phyloP scores from a whole-genome alignment of 1,140 invertebrate genomes.

The Octopus sinensis region DNA sequence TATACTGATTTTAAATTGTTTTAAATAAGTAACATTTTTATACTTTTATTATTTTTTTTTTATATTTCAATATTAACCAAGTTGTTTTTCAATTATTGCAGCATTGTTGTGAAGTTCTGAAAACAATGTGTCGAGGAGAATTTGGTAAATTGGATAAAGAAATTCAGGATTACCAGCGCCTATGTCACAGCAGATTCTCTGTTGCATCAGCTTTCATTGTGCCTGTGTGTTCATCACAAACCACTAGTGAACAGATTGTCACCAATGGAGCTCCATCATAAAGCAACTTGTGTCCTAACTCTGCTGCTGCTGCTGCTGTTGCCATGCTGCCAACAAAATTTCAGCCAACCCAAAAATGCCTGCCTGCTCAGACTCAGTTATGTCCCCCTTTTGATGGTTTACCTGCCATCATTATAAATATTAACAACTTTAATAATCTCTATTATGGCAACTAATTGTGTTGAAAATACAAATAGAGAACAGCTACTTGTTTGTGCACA shows the following conservation, averaged over 20 bases:
- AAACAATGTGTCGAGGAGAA: slow-evolving; percentile 72
- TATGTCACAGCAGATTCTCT: slow-evolving; percentile 72
- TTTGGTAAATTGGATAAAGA: slow-evolving; percentile 72
- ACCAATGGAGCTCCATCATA: slow-evolving; percentile 41
- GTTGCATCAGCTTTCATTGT: slow-evolving; percentile 55
- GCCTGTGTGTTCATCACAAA: slow-evolving; percentile 28
- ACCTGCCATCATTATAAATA: slow-evolving; percentile 13
- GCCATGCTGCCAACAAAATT: not conserved
- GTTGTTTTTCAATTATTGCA: slow-evolving; percentile 54
- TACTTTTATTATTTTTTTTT: not conserved
- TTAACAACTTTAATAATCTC: no score
- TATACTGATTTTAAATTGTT: not conserved
- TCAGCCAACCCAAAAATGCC: not conserved
- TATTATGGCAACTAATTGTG: no score
- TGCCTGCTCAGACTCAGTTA: not conserved
- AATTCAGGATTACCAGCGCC: slow-evolving; percentile 68
- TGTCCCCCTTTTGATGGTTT: slow-evolving; percentile 25
- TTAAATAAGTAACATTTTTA: not conserved
- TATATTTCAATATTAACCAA: not conserved
- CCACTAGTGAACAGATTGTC: slow-evolving; percentile 31
- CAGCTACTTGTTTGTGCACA: no score
- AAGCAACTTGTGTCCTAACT: not conserved
- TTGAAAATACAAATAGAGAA: no score
- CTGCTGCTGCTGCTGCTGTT: slow-evolving; percentile 8
- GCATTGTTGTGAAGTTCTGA: slow-evolving; percentile 75